phyloP scores from a whole-genome alignment of 2,888 invertebrate genomes.

The Odontothrips loti region DNA sequence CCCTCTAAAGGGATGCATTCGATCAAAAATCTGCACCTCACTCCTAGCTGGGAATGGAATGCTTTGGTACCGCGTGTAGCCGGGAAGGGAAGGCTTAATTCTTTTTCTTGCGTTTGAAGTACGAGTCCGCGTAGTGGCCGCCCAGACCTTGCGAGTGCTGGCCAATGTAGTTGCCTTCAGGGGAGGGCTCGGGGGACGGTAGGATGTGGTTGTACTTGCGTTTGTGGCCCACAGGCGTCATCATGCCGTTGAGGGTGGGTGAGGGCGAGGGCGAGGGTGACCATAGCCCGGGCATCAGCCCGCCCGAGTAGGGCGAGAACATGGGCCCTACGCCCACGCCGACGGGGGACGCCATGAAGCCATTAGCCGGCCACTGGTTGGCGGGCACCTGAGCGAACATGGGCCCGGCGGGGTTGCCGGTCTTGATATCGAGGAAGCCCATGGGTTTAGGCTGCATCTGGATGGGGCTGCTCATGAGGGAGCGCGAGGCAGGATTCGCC shows the following conservation, averaged over 20 bases:
- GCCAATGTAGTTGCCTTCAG: constrained; percentile 51
- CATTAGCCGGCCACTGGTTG: neutral
- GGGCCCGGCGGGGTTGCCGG: neutral
- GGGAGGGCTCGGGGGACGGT: constrained; percentile 50
- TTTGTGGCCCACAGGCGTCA: constrained; percentile 46
- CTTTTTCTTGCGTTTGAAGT: constrained; percentile 48
- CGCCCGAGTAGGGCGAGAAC: constrained; percentile 11
- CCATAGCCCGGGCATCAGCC: constrained; percentile 6
- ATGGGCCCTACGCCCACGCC: neutral
- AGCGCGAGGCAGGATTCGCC: constrained; percentile 36
- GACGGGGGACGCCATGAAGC: constrained; percentile 4
- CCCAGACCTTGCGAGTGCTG: constrained; percentile 54
- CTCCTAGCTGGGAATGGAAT: constrained; percentile 29
- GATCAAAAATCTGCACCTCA: too few species aligned
- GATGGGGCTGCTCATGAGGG: constrained; percentile 35
- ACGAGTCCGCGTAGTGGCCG: constrained; percentile 53
- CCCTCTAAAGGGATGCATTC: too few species aligned
- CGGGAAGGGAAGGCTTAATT: constrained; percentile 34
- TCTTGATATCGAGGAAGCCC: constrained; percentile 35
- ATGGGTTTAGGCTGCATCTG: constrained; percentile 35
- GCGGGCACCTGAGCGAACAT: constrained; percentile 9
- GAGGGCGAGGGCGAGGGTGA: constrained; percentile 28
- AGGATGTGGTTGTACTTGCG: constrained; percentile 47
- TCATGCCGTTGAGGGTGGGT: constrained; percentile 33
- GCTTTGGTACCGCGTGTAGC: constrained; percentile 28